Evolutionary conservation across 1,140 invertebrate species (phyloP), one percentile per base, ranked within the genome.

Genomic region (Euwallacea fornicatus): DNA sequence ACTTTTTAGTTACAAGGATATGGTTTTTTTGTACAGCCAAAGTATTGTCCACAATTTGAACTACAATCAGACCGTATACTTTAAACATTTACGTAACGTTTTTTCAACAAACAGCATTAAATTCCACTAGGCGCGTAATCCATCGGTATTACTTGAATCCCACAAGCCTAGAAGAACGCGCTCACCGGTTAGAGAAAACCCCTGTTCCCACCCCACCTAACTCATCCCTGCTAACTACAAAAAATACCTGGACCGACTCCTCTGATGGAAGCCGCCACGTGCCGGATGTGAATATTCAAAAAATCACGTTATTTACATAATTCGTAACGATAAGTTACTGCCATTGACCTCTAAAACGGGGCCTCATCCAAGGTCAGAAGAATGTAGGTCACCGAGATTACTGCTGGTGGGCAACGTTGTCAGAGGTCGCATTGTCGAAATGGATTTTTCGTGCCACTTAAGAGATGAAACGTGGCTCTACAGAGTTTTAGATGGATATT

Each of bases 331-430:
- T 50, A 64, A 50, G 11, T 11, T 33, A 13, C 62, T 64, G 62
- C 43, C 62, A 64, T 50, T 50, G 62, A 64, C 62, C 62, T 46
- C 62, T 53, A 64, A 64, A 46, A 41, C 11, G 11, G 59, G 55
- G 42, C 7, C 59, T 61, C 59, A n/a, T 15, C 10, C 62, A 64
- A 64, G 62, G 62, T 33, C 62, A 13, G 7, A 42, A 15, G 46
- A 16, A 64, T 64, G 43, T 64, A 41, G 62, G 62, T 64, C 21
- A 64, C 11, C 62, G 46, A 64, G 15, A 21, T 21, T 8, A 64
- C 10, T 8, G 9, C 21, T 58, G 55, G n/a, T 13, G 55, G 55
- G 10, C 13, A 13, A 50, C 47, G 47, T 10, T 50, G 10, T 11
- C 10, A 10, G 47, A 50, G 47, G 10, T 10, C 13, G 47, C 13